Evolutionary conservation across 1,140 invertebrate genomes (phyloP).

Genomic region (Papilio polytes): DNA sequence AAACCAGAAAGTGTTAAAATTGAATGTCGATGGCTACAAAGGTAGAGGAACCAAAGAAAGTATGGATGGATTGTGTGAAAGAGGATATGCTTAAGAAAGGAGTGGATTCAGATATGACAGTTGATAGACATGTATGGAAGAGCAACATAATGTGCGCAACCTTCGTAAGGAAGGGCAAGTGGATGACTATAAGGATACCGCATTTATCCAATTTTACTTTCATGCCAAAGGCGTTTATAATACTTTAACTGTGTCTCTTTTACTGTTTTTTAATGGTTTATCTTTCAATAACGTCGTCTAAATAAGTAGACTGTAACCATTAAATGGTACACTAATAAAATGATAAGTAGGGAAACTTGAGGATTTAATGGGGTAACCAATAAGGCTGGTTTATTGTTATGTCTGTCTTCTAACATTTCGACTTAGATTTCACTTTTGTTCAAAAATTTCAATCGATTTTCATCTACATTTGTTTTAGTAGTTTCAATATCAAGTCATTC

Average conservation of each 20-base stretch:
- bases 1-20: too few relatives aligned
- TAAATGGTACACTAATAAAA: neutral
- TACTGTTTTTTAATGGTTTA: slow-evolving; percentile 1
- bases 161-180: too few relatives aligned
- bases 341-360: slow-evolving; percentile 5
- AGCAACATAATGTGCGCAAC: too few relatives aligned
- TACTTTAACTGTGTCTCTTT: neutral
- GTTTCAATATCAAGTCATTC: neutral
- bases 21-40: too few relatives aligned
- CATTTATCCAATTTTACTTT: slow-evolving; percentile 9
- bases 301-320: neutral
- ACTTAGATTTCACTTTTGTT: neutral
- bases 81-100: too few relatives aligned
- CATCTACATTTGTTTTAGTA: too few relatives aligned
- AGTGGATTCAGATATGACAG: too few relatives aligned
- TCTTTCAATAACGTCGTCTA: neutral
- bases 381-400: neutral
- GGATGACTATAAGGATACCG: too few relatives aligned
- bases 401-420: neutral
- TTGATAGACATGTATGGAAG: too few relatives aligned
- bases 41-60: too few relatives aligned
- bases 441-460: neutral
- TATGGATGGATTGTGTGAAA: too few relatives aligned
- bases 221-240: neutral
- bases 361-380: neutral